phyloP scores from a whole-genome alignment of 2,797 vertebrate species.

The Nyctalus aviator region DNA sequence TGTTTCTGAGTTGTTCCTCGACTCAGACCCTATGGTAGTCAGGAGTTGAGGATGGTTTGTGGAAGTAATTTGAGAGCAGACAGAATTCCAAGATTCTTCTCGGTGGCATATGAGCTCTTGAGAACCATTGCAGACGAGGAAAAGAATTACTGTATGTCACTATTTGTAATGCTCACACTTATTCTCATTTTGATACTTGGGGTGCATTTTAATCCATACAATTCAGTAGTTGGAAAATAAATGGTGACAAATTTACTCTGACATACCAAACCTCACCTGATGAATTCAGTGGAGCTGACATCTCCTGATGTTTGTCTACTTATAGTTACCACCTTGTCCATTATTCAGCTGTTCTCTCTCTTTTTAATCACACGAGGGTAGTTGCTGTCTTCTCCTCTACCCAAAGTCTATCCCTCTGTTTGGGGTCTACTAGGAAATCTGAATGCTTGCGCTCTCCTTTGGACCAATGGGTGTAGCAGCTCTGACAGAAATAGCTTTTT shows the following conservation, averaged over 20 bases:
- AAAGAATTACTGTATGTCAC: neutral
- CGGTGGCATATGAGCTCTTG: neutral
- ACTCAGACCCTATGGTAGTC: neutral
- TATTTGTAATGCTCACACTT: conserved; percentile 27
- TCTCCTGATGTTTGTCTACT: neutral
- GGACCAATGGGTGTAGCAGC: neutral
- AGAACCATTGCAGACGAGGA: neutral
- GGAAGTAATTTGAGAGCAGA: conserved; percentile 48
- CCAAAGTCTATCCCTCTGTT: conserved; percentile 15
- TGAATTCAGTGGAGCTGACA: neutral
- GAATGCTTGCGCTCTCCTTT: conserved; percentile 36
- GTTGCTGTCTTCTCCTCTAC: conserved; percentile 14
- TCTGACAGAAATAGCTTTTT: conserved; percentile 80
- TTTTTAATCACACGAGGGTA: neutral
- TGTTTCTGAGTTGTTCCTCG: neutral
- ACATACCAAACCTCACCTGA: conserved; percentile 40
- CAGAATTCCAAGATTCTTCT: conserved; percentile 48
- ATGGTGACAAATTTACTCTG: conserved; percentile 50
- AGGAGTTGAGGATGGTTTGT: conserved; percentile 27
- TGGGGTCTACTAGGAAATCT: conserved; percentile 25
- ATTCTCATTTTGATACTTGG: conserved; percentile 27
- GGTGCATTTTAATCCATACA: neutral
- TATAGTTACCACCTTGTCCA: neutral
- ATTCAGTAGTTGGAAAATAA: conserved; percentile 14
- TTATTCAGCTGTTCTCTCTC: neutral